Evolutionary conservation across 1,140 invertebrate species (phyloP).

Genomic region (Drosophila mojavensis): DNA sequence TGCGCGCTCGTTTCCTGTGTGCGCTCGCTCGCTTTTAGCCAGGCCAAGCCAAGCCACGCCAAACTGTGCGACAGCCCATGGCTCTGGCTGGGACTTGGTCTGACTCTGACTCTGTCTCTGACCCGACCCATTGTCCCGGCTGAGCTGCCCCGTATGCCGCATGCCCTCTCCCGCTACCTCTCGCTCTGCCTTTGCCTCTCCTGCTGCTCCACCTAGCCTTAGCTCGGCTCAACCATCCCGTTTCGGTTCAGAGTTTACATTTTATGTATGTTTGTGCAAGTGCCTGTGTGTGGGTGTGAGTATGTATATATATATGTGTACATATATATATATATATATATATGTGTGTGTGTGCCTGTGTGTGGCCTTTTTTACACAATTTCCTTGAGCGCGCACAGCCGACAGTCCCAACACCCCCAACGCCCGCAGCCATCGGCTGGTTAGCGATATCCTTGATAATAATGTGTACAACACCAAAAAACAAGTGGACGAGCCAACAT

Average conservation of each 20-base stretch:
- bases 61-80: conserved; percentile 56
- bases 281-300: background rate
- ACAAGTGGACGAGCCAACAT: conserved; percentile 42
- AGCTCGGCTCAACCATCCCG: conserved; percentile 30
- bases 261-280: conserved; percentile 57
- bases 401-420: conserved; percentile 15
- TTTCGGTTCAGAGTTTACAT: conserved; percentile 80
- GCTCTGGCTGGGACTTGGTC: conserved; percentile 51
- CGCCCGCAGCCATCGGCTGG: conserved; percentile 41
- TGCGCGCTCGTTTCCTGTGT: conserved; percentile 48
- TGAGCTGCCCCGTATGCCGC: background rate
- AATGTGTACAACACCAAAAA: conserved; percentile 64
- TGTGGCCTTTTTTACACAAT: conserved; percentile 60
- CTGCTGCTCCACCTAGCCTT: background rate
- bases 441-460: conserved; percentile 72
- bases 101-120: conserved; percentile 33
- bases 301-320: background rate
- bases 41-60: conserved; percentile 20
- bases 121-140: conserved; percentile 23
- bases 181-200: background rate
- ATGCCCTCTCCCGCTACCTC: background rate
- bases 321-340: background rate
- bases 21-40: conserved; percentile 14
- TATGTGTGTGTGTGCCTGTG: conserved; percentile 1
- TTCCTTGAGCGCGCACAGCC: conserved; percentile 66